These are phyloP conservation scores for Ormyrus labotus DNA, from an alignment of 2,888 invertebrate species.

Conservation along the genomic window DNA sequence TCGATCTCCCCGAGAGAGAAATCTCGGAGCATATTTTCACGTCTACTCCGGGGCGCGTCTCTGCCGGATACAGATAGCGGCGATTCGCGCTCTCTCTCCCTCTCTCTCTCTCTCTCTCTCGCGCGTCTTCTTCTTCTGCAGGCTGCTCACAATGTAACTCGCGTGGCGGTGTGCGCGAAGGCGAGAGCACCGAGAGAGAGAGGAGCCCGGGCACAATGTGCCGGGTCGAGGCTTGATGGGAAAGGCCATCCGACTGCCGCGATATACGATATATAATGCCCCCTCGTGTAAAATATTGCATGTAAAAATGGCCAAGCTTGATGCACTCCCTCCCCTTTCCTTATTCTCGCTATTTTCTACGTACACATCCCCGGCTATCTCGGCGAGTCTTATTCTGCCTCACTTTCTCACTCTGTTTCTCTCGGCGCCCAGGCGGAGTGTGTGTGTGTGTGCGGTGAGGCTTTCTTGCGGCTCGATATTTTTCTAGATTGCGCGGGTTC, in stretches of 20 bases:
- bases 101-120: slow-evolving; percentile 21
- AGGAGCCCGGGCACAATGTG: slow-evolving; percentile 19
- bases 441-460: too few relatives aligned
- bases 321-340: neutral
- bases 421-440: too few relatives aligned
- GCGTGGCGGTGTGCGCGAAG: slow-evolving; percentile 57
- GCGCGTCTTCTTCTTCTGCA: neutral
- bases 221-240: slow-evolving; percentile 66
- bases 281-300: slow-evolving; percentile 68
- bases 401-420: slow-evolving; percentile 1
- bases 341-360: too few relatives aligned
- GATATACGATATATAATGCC: slow-evolving; percentile 68
- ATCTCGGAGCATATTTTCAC: slow-evolving; percentile 74
- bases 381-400: neutral
- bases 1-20: slow-evolving; percentile 63
- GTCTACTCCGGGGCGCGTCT: slow-evolving; percentile 69
- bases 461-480: too few relatives aligned
- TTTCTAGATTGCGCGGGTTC: too few relatives aligned
- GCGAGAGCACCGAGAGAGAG: neutral
- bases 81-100: slow-evolving; percentile 40
- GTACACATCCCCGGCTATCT: too few relatives aligned
- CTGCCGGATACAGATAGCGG: slow-evolving; percentile 75
- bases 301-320: slow-evolving; percentile 66
- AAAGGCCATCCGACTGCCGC: slow-evolving; percentile 71
- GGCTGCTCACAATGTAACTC: slow-evolving; percentile 62